Evolutionary conservation across 2,113 vertebrate genomes (phyloP), one percentile per base, ranked within the genome.

Genomic region (Spilogale gracilis): DNA sequence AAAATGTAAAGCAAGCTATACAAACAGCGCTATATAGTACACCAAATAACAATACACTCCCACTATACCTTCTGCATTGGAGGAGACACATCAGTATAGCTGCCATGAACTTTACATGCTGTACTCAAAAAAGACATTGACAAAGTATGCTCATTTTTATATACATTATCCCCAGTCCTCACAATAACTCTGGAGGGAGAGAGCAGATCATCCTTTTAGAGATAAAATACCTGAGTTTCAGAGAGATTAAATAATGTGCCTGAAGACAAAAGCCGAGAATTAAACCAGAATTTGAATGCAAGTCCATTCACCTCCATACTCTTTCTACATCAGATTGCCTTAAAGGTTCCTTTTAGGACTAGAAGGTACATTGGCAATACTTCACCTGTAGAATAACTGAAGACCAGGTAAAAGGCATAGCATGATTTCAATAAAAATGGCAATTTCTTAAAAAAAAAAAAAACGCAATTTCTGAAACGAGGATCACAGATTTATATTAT

Each of bases 1-100:
- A 83, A 96, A 96, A 69, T 61, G 48, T 23, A 76, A 79, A 95
- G 4, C 13, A 60, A 89, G 45, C 60, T 60, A 93, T 60, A 93
- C 6, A 83, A 20, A 95, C 0, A 91, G 16, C 58, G n/a, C n/a
- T 82, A 27, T 65, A 32, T 2, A 58, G 32, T 86, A 45, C 13
- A 80, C 52, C 56, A 96, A 20, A 63, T 20, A 94, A 67, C 54
- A 52, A 85, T 17, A 52, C 32, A 43, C 9, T 67, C 32, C 10
- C 48, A 82, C 32, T 83, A 4, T 93, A 67, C 50, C 45, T 65
- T 67, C 5, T 89, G 54, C 48, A 86, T 2, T 76, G 30, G 30
- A 71, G 25, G 27, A 96, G 81, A 90, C 27, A 63, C 3, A 48
- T 17, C 21, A 52, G 63, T 43, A 25, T 4, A 3, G 16, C 45